Evolutionary conservation across 2,888 invertebrate genomes (phyloP).

Genomic region (Bruchidius siliquastri): DNA sequence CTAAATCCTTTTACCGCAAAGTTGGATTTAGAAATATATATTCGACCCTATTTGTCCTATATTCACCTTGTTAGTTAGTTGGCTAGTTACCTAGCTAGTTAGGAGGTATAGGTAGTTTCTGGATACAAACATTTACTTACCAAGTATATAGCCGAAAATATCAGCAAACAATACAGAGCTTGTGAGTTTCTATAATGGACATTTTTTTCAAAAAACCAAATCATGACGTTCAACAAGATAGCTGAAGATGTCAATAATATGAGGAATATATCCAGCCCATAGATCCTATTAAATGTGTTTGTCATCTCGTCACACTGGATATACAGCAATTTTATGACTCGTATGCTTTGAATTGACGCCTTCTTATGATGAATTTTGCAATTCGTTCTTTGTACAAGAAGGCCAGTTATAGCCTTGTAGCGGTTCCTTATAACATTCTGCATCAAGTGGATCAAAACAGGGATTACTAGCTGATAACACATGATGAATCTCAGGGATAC

Average conservation of each 20-base stretch:
- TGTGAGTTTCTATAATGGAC: neutral
- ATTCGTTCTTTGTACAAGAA: neutral
- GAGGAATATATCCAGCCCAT: neutral
- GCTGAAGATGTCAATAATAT: neutral
- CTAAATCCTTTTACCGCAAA: too few species aligned
- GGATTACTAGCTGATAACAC: neutral
- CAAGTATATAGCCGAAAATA: neutral
- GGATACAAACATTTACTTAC: too few species aligned
- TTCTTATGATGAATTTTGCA: neutral
- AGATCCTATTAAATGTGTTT: neutral
- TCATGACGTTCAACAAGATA: neutral
- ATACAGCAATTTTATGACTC: neutral
- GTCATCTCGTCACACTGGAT: neutral
- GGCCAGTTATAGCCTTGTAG: neutral
- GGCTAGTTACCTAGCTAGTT: too few species aligned
- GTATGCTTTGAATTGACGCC: neutral
- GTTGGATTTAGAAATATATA: too few species aligned
- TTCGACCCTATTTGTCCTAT: too few species aligned
- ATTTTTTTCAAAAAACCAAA: neutral
- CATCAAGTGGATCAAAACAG: neutral
- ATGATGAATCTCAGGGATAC: neutral
- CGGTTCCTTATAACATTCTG: neutral
- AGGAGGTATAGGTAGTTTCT: too few species aligned
- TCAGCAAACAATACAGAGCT: neutral
- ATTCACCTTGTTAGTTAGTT: too few species aligned